phyloP scores from a whole-genome alignment of 2,888 invertebrate genomes.

The Drosophila mimetica region DNA sequence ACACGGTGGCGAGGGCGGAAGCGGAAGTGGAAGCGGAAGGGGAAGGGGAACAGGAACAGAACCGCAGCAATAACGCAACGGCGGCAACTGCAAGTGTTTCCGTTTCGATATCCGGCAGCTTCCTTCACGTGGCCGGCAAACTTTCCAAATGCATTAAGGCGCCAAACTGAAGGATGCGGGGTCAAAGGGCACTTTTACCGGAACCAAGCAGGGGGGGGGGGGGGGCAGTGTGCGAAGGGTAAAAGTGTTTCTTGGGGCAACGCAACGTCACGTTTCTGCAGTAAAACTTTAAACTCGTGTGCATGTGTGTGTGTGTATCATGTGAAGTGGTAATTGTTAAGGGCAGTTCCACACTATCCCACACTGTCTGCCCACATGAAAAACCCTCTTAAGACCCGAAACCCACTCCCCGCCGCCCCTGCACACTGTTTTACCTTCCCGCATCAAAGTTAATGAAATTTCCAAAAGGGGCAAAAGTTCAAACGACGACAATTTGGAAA shows the following conservation, averaged over 20 bases:
- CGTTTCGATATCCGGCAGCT: slow-evolving; percentile 73
- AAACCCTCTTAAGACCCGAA: neutral
- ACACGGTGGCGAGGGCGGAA: too few relatives aligned
- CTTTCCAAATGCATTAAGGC: slow-evolving; percentile 74
- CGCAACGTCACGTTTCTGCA: slow-evolving; percentile 67
- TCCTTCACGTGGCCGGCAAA: slow-evolving; percentile 56
- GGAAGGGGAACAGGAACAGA: slow-evolving; percentile 31
- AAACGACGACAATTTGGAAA: slow-evolving; percentile 39
- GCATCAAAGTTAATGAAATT: slow-evolving; percentile 74
- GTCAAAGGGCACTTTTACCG: neutral
- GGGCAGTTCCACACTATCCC: slow-evolving; percentile 31
- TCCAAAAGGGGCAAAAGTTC: slow-evolving; percentile 36
- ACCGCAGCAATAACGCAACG: slow-evolving; percentile 65
- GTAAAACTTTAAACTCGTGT: slow-evolving; percentile 55
- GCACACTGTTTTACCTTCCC: slow-evolving; percentile 13
- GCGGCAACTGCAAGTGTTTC: slow-evolving; percentile 69
- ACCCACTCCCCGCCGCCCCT: neutral
- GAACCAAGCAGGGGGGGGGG: too few relatives aligned
- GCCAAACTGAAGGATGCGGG: slow-evolving; percentile 28
- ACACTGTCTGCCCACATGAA: slow-evolving; percentile 2
- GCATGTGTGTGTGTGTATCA: slow-evolving; percentile 6
- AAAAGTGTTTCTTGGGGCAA: slow-evolving; percentile 16
- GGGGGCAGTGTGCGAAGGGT: neutral
- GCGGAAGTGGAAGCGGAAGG: neutral
- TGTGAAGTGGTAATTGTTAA: slow-evolving; percentile 56